phyloP scores from a whole-genome alignment of 2,797 vertebrate species.

The Psittacula derbiana region DNA sequence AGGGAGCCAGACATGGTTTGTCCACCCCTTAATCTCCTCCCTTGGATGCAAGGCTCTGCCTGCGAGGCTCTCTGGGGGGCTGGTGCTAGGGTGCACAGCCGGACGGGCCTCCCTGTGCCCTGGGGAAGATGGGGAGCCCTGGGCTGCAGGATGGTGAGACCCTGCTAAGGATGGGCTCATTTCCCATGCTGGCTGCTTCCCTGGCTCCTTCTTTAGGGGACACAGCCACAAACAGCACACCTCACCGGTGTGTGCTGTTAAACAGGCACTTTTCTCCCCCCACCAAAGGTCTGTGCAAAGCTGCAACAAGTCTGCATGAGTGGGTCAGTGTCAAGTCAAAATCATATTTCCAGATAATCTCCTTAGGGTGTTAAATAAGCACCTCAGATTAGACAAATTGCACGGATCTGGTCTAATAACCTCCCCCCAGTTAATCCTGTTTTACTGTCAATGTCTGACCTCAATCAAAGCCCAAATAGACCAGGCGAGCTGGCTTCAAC shows the following conservation, averaged over 20 bases:
- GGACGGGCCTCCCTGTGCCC: not conserved
- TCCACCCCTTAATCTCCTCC: not conserved
- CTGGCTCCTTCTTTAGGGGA: not conserved
- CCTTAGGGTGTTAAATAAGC: conserved; percentile 51
- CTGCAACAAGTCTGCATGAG: not conserved
- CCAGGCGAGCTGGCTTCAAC: not conserved
- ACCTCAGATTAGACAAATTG: conserved; percentile 54
- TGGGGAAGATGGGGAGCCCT: not conserved
- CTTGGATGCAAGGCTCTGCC: not conserved
- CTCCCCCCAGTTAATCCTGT: conserved; percentile 26
- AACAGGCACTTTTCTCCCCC: not conserved
- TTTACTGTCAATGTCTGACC: conserved; percentile 15
- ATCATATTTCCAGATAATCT: conserved; percentile 49
- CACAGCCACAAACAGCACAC: rapidly evolving
- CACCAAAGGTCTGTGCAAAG: not conserved
- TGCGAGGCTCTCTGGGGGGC: rapidly evolving
- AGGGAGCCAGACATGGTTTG: conserved; percentile 3
- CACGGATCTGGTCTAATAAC: conserved; percentile 35
- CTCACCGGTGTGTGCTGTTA: rapidly evolving
- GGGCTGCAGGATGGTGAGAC: rapidly evolving
- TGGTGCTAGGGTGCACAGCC: rapidly evolving
- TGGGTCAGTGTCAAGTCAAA: conserved; percentile 40
- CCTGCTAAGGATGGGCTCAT: rapidly evolving
- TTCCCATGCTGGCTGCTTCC: rapidly evolving
- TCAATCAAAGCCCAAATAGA: rapidly evolving